Percentiles rank a stretch among this genome's conserved stretches.
phyloP scores from a whole-genome alignment of 2,113 vertebrate species.

The Gymnobelideus leadbeateri region DNA sequence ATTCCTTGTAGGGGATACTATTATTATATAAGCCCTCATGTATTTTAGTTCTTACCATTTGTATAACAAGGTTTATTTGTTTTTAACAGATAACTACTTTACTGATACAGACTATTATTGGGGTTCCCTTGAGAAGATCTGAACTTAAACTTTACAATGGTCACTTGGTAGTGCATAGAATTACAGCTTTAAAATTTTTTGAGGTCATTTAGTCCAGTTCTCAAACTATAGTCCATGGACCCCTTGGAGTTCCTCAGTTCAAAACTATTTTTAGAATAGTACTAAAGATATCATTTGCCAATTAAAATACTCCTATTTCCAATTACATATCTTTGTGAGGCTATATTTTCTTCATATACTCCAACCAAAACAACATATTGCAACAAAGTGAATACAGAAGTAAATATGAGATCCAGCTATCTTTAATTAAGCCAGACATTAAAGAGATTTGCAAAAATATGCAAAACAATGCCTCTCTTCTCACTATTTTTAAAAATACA shows the following conservation, averaged over 20 bases:
- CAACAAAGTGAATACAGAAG: neutral
- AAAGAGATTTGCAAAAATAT: neutral
- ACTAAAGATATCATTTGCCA: neutral
- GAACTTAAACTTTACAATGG: neutral
- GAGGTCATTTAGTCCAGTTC: neutral
- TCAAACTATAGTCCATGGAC: neutral
- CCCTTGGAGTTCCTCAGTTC: neutral
- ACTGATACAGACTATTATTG: neutral
- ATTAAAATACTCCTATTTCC: neutral
- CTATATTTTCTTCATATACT: neutral
- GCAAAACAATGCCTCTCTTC: neutral
- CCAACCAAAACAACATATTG: neutral
- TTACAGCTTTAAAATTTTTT: neutral
- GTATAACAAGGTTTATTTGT: neutral
- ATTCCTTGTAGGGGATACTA: conserved; percentile 1
- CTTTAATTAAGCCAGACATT: neutral
- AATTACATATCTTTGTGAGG: neutral
- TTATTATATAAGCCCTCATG: neutral
- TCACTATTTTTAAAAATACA: neutral
- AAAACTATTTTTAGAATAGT: neutral
- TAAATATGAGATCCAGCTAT: neutral
- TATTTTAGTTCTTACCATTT: neutral
- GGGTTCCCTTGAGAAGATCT: neutral
- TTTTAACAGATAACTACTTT: neutral
- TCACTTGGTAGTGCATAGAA: neutral